Evolutionary conservation across 2,797 vertebrate species (phyloP).

Genomic region (Labeo calbasu): DNA sequence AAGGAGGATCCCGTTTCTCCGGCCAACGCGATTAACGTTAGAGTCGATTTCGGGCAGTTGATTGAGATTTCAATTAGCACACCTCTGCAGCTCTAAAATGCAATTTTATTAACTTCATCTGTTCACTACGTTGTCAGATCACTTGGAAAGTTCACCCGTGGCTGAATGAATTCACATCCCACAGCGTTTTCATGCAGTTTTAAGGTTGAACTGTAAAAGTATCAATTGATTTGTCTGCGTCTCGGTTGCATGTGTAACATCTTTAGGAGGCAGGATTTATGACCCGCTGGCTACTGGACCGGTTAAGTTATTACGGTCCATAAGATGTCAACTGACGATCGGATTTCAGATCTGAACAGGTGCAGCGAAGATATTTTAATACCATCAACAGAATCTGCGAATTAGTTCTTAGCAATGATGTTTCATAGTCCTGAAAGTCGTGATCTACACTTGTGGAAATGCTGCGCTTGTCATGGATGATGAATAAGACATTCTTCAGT

Average conservation of each 20-base stretch:
- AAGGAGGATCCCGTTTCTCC: background rate
- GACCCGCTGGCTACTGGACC: slow-evolving; percentile 68
- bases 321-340: slow-evolving; percentile 70
- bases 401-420: slow-evolving; percentile 29
- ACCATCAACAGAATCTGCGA: slow-evolving; percentile 73
- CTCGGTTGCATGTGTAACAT: slow-evolving; percentile 77
- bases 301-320: slow-evolving; percentile 65
- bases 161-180: slow-evolving; percentile 63
- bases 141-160: slow-evolving; percentile 30
- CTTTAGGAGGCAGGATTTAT: slow-evolving; percentile 79
- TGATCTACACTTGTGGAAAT: slow-evolving; percentile 64
- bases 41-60: slow-evolving; percentile 34
- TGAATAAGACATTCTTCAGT: slow-evolving; percentile 8
- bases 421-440: slow-evolving; percentile 38
- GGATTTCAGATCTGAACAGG: slow-evolving; percentile 79
- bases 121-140: background rate
- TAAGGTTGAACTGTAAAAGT: slow-evolving; percentile 72
- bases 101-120: background rate
- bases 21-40: slow-evolving; percentile 22
- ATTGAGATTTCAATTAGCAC: slow-evolving; percentile 30
- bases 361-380: slow-evolving; percentile 70
- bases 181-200: slow-evolving; percentile 69
- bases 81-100: slow-evolving; percentile 24
- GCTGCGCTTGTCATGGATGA: slow-evolving; percentile 33
- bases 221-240: slow-evolving; percentile 79